phyloP scores from a whole-genome alignment of 2,113 vertebrate species.

The Antigone vipio region DNA sequence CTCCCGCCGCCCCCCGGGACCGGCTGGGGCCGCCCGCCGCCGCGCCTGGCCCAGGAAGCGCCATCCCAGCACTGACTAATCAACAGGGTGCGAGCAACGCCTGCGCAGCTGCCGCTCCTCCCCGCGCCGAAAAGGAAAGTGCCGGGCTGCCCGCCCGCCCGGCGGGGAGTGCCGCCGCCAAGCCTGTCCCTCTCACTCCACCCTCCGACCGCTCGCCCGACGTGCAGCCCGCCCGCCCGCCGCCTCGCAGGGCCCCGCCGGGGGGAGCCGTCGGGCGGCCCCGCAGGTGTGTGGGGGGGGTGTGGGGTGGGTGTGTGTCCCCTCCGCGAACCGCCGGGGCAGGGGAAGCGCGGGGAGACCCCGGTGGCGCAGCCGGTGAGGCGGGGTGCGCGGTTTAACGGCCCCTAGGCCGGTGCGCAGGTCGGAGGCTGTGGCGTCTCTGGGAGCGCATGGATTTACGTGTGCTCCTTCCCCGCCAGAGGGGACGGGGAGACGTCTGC shows the following conservation, averaged over 20 bases:
- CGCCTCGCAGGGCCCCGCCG: neutral
- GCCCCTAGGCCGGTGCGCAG: neutral
- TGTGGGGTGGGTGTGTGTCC: too few relatives aligned
- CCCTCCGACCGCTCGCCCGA: slow-evolving; percentile 63
- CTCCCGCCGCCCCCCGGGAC: slow-evolving; percentile 50
- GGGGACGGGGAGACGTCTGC: neutral
- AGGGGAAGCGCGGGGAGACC: neutral
- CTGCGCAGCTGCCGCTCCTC: slow-evolving; percentile 75
- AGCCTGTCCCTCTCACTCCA: slow-evolving; percentile 72
- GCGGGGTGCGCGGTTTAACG: neutral
- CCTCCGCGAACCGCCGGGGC: neutral
- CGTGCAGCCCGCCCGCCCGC: slow-evolving; percentile 44
- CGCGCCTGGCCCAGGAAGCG: slow-evolving; percentile 74
- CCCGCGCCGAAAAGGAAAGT: slow-evolving; percentile 53
- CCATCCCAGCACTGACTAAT: slow-evolving; percentile 80
- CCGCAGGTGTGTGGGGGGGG: neutral
- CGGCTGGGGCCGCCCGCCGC: slow-evolving; percentile 62
- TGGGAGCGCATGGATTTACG: neutral
- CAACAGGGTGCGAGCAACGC: slow-evolving; percentile 78
- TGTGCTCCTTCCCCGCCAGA: neutral
- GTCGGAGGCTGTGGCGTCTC: neutral
- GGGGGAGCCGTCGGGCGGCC: neutral
- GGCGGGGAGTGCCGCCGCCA: neutral
- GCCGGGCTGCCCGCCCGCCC: neutral
- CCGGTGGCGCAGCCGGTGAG: neutral